Conservation (phyloP, 2,888 invertebrate species). For the Acanthosepion esculentum region DNA sequence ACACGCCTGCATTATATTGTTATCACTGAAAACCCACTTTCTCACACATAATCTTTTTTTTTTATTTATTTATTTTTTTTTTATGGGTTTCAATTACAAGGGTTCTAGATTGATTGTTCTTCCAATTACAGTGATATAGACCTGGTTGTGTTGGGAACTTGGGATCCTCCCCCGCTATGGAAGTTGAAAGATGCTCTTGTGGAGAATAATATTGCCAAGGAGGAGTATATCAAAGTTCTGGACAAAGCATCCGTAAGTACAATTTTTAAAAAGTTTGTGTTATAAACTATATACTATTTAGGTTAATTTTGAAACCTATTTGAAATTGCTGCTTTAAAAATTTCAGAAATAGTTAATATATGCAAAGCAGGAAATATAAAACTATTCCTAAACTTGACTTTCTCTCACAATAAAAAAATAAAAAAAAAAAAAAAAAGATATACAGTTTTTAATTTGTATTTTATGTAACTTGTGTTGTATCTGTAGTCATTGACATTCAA, state of each 20-base stretch:
- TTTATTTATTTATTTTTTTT: too few species aligned
- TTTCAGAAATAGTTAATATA: too few species aligned
- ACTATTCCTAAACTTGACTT: too few species aligned
- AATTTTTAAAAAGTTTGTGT: not conserved
- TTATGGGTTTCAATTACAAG: not conserved
- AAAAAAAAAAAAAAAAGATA: too few species aligned
- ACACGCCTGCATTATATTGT: not conserved
- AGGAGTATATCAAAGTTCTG: constrained; percentile 88
- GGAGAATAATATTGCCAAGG: constrained; percentile 90
- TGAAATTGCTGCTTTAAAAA: too few species aligned
- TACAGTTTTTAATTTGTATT: too few species aligned
- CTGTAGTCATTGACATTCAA: too few species aligned
- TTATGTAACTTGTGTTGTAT: too few species aligned
- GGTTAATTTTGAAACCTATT: too few species aligned
- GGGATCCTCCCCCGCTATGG: constrained; percentile 92
- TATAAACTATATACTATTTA: not conserved
- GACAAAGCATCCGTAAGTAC: constrained; percentile 91
- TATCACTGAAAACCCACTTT: not conserved
- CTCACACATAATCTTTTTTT: not conserved
- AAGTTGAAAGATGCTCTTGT: constrained; percentile 92
- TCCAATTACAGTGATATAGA: constrained; percentile 81
- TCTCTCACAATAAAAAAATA: too few species aligned
- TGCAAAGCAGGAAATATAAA: too few species aligned
- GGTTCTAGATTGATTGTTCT: constrained; percentile 36
- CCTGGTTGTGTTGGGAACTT: constrained; percentile 84